These are phyloP conservation scores for Astatotilapia flaviijosephi DNA, from an alignment of 2,113 vertebrate genomes.

Conservation along the genomic window DNA sequence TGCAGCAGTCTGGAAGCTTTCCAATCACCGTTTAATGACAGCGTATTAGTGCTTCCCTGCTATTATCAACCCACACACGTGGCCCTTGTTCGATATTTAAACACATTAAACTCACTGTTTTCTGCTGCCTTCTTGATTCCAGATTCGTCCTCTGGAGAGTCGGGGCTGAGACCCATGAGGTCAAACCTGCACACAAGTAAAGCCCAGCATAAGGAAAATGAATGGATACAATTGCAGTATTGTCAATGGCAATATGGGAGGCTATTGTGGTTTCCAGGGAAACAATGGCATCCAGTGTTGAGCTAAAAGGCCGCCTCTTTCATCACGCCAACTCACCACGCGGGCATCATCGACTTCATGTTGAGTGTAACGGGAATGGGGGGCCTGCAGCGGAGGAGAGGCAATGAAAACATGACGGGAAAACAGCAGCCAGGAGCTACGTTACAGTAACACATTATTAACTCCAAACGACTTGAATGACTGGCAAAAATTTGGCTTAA, in stretches of 20 bases:
- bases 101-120: constrained; percentile 77
- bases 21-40: not conserved
- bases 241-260: constrained; percentile 13
- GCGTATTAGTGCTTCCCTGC: not conserved
- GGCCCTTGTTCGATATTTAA: not conserved
- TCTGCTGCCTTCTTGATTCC: constrained; percentile 97
- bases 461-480: not conserved
- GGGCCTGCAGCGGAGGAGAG: constrained; percentile 68
- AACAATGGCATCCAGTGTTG: constrained; percentile 39
- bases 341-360: constrained; percentile 90
- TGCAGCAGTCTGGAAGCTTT: not conserved
- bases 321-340: constrained; percentile 80
- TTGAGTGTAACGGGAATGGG: constrained; percentile 93
- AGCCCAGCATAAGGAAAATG: not conserved
- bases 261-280: constrained; percentile 18
- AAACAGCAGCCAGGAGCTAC: not conserved
- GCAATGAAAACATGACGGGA: not conserved
- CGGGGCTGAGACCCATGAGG: constrained; percentile 88
- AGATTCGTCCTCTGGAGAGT: constrained; percentile 87
- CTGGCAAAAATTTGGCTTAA: not conserved
- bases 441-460: not conserved
- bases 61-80: not conserved
- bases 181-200: constrained; percentile 82
- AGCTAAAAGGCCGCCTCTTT: not conserved
- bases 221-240: constrained; percentile 15